A percentile compares a stretch with the other conserved stretches of the same genome.
These are phyloP conservation scores for Bufo bufo DNA, from an alignment of 2,113 vertebrate species.

Conservation along the genomic window DNA sequence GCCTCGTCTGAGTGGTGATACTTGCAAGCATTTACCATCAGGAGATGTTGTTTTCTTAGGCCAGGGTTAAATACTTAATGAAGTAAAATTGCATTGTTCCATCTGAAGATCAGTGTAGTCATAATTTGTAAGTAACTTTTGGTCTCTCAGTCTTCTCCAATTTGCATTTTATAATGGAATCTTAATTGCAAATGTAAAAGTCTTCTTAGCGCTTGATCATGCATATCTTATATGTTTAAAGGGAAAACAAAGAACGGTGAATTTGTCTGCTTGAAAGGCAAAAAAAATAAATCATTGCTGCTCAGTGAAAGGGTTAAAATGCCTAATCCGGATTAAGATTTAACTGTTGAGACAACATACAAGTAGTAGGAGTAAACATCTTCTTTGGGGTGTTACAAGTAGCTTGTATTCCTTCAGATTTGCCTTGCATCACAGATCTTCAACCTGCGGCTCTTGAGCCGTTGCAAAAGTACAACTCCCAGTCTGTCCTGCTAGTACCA, in stretches of 20 bases:
- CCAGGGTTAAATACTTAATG: conserved; percentile 42
- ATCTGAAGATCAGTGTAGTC: conserved; percentile 18
- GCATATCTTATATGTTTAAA: conserved; percentile 5
- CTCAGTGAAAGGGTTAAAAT: background rate
- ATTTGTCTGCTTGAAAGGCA: background rate
- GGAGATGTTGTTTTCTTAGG: conserved; percentile 27
- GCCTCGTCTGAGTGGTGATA: background rate
- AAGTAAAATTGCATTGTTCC: conserved; percentile 39
- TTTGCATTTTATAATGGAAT: conserved; percentile 48
- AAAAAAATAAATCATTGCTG: background rate
- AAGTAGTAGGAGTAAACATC: background rate
- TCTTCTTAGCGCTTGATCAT: conserved; percentile 30
- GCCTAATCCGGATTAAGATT: background rate
- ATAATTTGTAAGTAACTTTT: conserved; percentile 27
- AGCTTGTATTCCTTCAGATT: background rate
- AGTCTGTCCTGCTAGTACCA: no score
- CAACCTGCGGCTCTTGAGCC: no score
- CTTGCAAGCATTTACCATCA: background rate
- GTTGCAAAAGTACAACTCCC: no score
- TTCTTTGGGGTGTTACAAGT: no score
- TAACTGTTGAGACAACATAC: background rate
- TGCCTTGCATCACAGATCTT: background rate
- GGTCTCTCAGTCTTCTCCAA: conserved; percentile 22
- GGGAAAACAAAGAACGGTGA: background rate
- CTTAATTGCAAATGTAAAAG: conserved; percentile 44